These are phyloP conservation scores for Coecobrya sp. DNA, from an alignment of 2,888 invertebrate species.

Conservation along the genomic window DNA sequence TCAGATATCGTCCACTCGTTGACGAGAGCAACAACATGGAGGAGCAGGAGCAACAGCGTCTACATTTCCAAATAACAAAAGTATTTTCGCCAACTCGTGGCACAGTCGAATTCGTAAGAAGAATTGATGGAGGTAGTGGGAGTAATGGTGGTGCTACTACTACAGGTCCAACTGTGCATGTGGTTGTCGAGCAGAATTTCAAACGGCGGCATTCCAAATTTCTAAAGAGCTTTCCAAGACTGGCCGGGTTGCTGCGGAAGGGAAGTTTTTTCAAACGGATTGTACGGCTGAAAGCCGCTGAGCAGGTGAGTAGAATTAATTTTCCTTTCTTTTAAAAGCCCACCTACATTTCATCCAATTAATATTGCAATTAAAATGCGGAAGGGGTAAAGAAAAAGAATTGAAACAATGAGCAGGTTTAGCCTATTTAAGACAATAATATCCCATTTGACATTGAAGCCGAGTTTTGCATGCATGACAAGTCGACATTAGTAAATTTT, in stretches of 20 bases:
- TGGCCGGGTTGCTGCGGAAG: slow-evolving; percentile 39
- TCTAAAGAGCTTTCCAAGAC: slow-evolving; percentile 17
- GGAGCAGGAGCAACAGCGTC: not conserved
- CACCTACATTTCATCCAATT: too few species aligned
- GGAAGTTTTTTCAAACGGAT: slow-evolving; percentile 44
- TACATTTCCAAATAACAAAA: too few species aligned
- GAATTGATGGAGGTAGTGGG: not conserved
- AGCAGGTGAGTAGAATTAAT: not conserved
- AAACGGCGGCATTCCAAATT: slow-evolving; percentile 22
- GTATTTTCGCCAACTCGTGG: not conserved
- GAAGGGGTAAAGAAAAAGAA: too few species aligned
- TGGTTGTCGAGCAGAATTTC: not conserved
- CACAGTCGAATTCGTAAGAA: not conserved
- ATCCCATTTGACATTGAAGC: too few species aligned
- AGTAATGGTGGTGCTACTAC: not conserved
- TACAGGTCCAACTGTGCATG: not conserved
- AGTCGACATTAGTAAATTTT: too few species aligned
- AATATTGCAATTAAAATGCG: too few species aligned
- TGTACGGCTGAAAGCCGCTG: not conserved
- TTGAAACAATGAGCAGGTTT: too few species aligned
- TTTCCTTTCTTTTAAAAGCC: not conserved
- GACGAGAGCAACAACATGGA: slow-evolving; percentile 21
- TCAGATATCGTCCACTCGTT: slow-evolving; percentile 38
- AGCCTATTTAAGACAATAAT: too few species aligned
- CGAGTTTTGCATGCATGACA: too few species aligned